phyloP scores from a whole-genome alignment of 2,113 vertebrate genomes.

The Actenoides hombroni region DNA sequence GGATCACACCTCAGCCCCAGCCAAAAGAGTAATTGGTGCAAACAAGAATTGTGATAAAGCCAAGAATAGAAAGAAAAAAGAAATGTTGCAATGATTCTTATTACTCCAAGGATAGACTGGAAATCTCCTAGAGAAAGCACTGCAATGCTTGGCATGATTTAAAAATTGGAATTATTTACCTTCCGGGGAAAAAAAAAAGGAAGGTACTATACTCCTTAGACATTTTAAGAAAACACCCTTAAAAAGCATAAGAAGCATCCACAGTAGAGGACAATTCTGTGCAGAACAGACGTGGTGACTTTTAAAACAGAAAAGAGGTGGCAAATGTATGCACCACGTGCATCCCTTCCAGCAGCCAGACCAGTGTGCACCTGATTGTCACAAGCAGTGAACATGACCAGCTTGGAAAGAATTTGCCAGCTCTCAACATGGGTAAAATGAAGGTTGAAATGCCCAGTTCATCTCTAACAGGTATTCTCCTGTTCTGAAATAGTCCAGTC shows the following conservation, averaged over 20 bases:
- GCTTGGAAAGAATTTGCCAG: not conserved
- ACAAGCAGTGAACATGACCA: not conserved
- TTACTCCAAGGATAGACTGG: not conserved
- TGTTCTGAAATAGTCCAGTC: not conserved
- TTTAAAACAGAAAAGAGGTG: not conserved
- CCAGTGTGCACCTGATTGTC: not conserved
- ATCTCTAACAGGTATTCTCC: not conserved
- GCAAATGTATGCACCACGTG: not conserved
- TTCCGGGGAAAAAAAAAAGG: not conserved
- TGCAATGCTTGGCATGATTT: not conserved
- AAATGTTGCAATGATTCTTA: not conserved
- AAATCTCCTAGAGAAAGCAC: not conserved
- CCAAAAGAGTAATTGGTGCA: not conserved
- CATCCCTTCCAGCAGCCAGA: not conserved
- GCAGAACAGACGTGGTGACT: not conserved
- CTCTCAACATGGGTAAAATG: not conserved
- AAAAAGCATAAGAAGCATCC: not conserved
- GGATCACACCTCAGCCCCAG: not conserved
- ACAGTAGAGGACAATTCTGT: not conserved
- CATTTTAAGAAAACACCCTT: not conserved
- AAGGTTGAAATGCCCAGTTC: not conserved
- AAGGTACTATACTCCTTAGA: not conserved
- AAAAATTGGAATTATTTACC: not conserved
- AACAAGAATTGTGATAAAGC: slow-evolving; percentile 3
- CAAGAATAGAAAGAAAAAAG: slow-evolving; percentile 5